These are phyloP conservation scores for Diglossa cyanea DNA, from an alignment of 2,797 vertebrate genomes.

Conservation along the genomic window DNA sequence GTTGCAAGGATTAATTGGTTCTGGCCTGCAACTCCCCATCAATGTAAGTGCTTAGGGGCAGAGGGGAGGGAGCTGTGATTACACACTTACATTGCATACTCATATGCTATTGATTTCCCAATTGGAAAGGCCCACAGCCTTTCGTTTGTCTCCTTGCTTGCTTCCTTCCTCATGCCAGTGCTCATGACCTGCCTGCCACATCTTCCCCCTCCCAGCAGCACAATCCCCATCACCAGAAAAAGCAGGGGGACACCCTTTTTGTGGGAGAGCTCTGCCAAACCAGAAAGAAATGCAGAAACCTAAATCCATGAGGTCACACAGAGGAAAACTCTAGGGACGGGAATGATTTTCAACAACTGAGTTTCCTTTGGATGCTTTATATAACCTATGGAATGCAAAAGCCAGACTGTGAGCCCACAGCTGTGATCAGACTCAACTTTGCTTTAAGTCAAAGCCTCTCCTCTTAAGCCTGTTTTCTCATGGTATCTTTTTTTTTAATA, in stretches of 20 bases:
- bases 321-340: neutral
- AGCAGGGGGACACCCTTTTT: neutral
- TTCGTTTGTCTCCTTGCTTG: neutral
- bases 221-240: neutral
- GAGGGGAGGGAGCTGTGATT: conserved; percentile 32
- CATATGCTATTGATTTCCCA: conserved; percentile 41
- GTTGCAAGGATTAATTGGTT: conserved; percentile 51
- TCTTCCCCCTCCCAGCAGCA: neutral
- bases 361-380: neutral
- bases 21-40: conserved; percentile 9
- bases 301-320: neutral
- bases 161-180: neutral
- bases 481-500: neutral
- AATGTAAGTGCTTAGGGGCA: conserved; percentile 1
- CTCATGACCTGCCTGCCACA: neutral
- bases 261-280: neutral
- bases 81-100: conserved; percentile 2
- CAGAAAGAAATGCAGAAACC: neutral
- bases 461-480: neutral
- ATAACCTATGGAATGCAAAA: neutral
- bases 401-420: neutral
- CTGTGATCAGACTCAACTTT: neutral
- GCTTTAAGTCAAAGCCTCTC: neutral
- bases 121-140: neutral
- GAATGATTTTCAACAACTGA: neutral